Evolutionary conservation across 2,888 invertebrate species (phyloP).

Genomic region (Masnerella sp.): DNA sequence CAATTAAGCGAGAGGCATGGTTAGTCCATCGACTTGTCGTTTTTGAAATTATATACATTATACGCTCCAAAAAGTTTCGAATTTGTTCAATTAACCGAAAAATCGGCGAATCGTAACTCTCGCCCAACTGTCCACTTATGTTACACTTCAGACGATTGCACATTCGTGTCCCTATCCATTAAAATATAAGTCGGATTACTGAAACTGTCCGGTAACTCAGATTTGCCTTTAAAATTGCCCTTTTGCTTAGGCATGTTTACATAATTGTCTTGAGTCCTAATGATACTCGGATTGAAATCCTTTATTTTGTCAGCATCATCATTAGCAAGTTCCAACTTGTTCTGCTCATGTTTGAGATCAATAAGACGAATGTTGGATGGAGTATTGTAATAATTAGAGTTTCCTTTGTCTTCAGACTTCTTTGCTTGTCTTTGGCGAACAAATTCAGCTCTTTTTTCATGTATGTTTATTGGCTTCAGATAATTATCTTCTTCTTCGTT

Average conservation of each 20-base stretch:
- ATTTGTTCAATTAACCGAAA: no score
- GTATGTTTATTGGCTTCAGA: constrained; percentile 74
- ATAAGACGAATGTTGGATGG: constrained; percentile 65
- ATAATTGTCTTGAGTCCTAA: constrained; percentile 78
- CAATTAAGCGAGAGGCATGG: no score
- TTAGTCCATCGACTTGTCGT: no score
- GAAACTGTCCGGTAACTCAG: constrained; percentile 68
- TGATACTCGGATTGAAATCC: constrained; percentile 69
- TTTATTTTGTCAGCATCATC: constrained; percentile 47
- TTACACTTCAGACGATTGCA: constrained; percentile 41
- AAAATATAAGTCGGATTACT: constrained; percentile 77
- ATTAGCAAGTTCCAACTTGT: constrained; percentile 1
- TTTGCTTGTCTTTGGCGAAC: constrained; percentile 68
- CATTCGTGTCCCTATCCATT: constrained; percentile 63
- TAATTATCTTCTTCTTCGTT: constrained; percentile 73
- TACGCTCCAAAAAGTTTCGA: no score
- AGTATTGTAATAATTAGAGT: constrained; percentile 72
- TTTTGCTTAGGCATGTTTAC: constrained; percentile 80
- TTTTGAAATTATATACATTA: no score
- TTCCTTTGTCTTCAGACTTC: constrained; percentile 28
- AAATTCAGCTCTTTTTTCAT: constrained; percentile 73
- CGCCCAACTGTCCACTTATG: no score
- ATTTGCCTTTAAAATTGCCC: constrained; percentile 70
- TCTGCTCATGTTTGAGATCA: constrained; percentile 60
- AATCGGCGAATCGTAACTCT: no score